These are phyloP conservation scores for Cetonia aurata DNA, from an alignment of 2,888 invertebrate species.

Conservation along the genomic window DNA sequence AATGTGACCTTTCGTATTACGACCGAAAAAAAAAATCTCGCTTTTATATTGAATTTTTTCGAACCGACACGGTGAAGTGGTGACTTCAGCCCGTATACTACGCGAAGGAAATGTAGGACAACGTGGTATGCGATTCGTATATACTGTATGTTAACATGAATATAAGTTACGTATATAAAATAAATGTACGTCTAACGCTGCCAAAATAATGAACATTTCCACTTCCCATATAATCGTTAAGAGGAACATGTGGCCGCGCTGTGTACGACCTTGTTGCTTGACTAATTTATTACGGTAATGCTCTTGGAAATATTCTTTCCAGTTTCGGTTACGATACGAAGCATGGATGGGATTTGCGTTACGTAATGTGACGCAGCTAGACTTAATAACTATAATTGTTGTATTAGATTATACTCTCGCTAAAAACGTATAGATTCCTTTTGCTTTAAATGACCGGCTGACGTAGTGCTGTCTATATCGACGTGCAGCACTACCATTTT, in stretches of 20 bases:
- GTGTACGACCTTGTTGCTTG: conserved; percentile 20
- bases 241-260: conserved; percentile 21
- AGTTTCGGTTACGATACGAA: no score
- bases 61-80: background rate
- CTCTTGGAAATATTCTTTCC: no score
- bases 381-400: no score
- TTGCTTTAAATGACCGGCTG: no score
- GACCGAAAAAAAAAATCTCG: conserved; percentile 5
- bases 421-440: no score
- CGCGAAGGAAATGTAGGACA: conserved; percentile 9
- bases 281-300: conserved; percentile 24
- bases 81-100: background rate
- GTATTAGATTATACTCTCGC: no score
- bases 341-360: background rate
- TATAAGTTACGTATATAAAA: background rate
- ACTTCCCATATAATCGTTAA: conserved; percentile 25
- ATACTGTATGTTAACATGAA: background rate
- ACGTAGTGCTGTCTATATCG: no score
- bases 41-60: conserved; percentile 7
- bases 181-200: conserved; percentile 21
- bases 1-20: conserved; percentile 19
- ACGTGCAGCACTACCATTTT: background rate
- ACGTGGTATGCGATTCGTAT: background rate
- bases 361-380: background rate
- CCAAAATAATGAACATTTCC: conserved; percentile 35